Percentiles rank a stretch among this genome's conserved stretches.
Evolutionary conservation across 2,888 invertebrate genomes (phyloP).

Genomic region (Drosophila nr. medialis): DNA sequence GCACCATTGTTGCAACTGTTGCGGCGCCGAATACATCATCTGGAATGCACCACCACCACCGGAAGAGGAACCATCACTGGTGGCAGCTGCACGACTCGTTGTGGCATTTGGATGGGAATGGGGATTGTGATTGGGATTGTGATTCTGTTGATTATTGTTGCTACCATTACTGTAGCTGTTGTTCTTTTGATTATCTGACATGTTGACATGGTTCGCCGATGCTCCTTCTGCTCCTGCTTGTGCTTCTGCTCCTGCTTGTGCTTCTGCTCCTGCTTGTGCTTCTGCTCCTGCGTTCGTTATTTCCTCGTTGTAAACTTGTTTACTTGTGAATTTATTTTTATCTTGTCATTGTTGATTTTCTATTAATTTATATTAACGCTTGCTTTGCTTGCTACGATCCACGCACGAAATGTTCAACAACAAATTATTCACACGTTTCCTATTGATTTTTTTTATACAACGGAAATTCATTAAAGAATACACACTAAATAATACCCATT

Average conservation of each 20-base stretch:
- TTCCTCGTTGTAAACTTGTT: conserved; percentile 28
- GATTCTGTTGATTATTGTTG: conserved; percentile 23
- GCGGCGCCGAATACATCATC: conserved; percentile 5
- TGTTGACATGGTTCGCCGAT: conserved; percentile 52
- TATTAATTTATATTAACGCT: conserved; percentile 4
- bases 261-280: neutral
- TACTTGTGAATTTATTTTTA: conserved; percentile 6
- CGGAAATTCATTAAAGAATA: conserved; percentile 23
- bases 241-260: neutral
- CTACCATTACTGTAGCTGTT: conserved; percentile 14
- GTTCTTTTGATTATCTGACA: conserved; percentile 61
- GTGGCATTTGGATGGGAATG: neutral
- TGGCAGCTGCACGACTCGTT: neutral
- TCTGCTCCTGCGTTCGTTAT: neutral
- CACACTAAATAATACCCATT: conserved; percentile 3
- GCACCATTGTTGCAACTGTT: conserved; percentile 54
- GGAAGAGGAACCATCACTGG: neutral
- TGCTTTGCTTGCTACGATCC: conserved; percentile 17
- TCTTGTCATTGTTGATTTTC: conserved; percentile 1
- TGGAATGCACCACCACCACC: conserved; percentile 2
- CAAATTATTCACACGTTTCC: conserved; percentile 46
- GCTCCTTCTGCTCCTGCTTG: neutral
- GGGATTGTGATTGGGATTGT: conserved; percentile 20
- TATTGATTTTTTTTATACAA: conserved; percentile 38
- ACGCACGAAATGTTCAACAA: neutral